Evolutionary conservation across 2,888 invertebrate genomes (phyloP), one percentile per base, ranked within the genome.

Genomic region (Alloplasta piceator): DNA sequence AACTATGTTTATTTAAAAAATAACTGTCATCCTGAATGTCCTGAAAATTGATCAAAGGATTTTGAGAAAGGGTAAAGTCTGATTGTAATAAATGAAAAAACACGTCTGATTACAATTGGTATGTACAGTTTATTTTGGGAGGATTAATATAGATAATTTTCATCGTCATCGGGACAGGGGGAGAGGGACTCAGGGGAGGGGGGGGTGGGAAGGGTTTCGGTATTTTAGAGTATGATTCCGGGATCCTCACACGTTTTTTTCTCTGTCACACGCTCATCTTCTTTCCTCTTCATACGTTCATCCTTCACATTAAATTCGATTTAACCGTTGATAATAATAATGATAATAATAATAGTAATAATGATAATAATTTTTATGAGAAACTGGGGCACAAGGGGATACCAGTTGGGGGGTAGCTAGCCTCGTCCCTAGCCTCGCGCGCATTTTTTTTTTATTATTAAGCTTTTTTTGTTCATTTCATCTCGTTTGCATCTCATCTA

Each of bases 371-470:
- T 74, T 79, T 52, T 77, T 73, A 14, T 52, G 6, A 60, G 60
- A 43, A 73, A 60, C 36, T 70, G 26, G 48, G 73, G 16, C 43
- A 67, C 50, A 68, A 74, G 71, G 72, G 71, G 66, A 81, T 74
- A 67, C 78, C 77, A 81, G 73, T 75, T 72, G 72, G 46, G 77
- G 74, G 91, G 90, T 91, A 89, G 91, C 91, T 92, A 92, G 91
- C 90, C 90, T 91, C 91, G 91, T 91, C 91, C 83, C 91, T 89
- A 91, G 92, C 92, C 92, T 91, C 92, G 91, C 87, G 89, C 90
- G 88, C 84, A 82, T 85, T 48, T 66, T 58, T 6, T 46, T 68
- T 56, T n/a, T 58, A 36, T 71, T n/a, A 10, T 60, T 50, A 10
- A 38, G 52, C 52, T 58, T 39, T n/a, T 56, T 67, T 70, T 46